These are phyloP conservation scores for Drosophila pectinifera DNA, from an alignment of 1,140 invertebrate genomes.

Conservation along the genomic window DNA sequence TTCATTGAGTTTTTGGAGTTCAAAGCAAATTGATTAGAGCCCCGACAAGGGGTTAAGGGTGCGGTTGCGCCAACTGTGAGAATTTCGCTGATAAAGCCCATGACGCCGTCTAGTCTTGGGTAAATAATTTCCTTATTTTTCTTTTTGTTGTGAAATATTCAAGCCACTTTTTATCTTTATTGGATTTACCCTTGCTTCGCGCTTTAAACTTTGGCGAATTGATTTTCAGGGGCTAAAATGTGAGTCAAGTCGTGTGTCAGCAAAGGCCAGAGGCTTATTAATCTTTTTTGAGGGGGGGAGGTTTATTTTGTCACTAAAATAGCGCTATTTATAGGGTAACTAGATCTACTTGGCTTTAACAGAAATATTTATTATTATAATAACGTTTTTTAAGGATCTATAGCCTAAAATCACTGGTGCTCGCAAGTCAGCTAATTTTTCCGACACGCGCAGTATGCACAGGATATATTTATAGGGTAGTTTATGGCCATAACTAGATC, in stretches of 20 bases:
- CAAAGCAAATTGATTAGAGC: slow-evolving; percentile 53
- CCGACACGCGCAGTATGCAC: no score
- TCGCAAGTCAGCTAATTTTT: no score
- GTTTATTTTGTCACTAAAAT: not conserved
- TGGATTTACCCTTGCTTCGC: not conserved
- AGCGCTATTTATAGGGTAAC: no score
- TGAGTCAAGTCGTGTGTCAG: slow-evolving; percentile 11
- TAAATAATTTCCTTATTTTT: slow-evolving; percentile 10
- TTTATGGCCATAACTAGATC: no score
- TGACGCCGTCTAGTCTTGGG: slow-evolving; percentile 21
- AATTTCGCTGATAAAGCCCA: slow-evolving; percentile 21
- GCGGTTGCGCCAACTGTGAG: slow-evolving; percentile 8
- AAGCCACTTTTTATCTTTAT: slow-evolving; percentile 3
- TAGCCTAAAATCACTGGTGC: no score
- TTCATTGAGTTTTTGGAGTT: slow-evolving; percentile 48
- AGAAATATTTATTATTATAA: no score
- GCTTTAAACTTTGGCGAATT: slow-evolving; percentile 8
- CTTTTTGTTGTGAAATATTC: slow-evolving; percentile 16
- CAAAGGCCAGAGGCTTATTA: not conserved
- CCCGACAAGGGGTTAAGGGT: slow-evolving; percentile 31
- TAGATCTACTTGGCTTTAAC: no score
- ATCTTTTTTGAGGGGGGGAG: no score
- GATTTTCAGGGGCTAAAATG: not conserved
- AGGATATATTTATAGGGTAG: no score
- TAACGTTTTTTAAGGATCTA: no score